Conservation (phyloP, 2,113 vertebrate genomes). For the Diphyllodes magnificus region DNA sequence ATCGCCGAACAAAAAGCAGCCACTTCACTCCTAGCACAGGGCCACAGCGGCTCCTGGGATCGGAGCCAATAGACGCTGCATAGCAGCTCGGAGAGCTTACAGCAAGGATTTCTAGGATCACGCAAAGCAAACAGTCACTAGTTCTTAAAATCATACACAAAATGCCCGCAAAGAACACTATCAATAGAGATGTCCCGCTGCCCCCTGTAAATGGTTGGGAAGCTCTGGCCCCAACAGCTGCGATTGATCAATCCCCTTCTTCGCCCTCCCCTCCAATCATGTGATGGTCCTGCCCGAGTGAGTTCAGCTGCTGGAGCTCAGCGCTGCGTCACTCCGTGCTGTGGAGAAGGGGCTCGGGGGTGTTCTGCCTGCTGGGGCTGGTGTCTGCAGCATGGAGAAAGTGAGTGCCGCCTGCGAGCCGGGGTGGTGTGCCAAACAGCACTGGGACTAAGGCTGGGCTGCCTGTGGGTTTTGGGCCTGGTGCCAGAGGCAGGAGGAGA, state of each 20-base stretch:
- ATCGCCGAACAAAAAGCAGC: background rate
- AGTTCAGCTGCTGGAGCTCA: background rate
- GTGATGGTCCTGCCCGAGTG: background rate
- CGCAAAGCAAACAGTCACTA: background rate
- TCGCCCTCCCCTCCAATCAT: background rate
- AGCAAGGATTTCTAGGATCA: background rate
- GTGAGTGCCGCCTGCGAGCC: background rate
- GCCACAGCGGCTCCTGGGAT: background rate
- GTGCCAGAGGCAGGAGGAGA: background rate
- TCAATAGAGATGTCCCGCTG: background rate
- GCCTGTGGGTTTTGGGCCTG: background rate
- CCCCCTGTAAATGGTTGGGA: background rate
- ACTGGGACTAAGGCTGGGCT: rapidly evolving
- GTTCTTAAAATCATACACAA: background rate
- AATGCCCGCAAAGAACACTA: background rate
- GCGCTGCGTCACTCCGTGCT: background rate
- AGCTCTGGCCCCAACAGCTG: background rate
- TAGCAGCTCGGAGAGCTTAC: background rate
- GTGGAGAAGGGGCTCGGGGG: background rate
- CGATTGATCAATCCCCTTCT: background rate
- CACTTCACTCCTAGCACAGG: background rate
- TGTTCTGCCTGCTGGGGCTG: background rate
- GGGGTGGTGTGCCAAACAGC: too few relatives aligned
- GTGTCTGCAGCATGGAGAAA: conserved; percentile 6
- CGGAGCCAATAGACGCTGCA: background rate